These are phyloP conservation scores for Oscarella lobularis DNA, from an alignment of 37 sponge, comb jelly and placozoan genomes.

Conservation along the genomic window DNA sequence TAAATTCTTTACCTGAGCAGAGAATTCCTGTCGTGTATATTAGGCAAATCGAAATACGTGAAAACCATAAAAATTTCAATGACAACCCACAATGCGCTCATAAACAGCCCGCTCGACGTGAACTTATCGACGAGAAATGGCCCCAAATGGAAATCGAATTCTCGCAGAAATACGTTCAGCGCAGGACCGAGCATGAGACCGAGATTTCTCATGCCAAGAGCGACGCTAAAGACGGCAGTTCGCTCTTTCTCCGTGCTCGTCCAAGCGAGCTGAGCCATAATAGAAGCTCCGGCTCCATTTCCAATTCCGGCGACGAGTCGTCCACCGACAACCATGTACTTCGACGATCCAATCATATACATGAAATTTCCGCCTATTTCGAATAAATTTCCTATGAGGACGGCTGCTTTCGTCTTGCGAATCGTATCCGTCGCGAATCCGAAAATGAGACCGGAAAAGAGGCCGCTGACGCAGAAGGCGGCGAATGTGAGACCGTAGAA, in stretches of 20 bases:
- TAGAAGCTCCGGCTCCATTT: slow-evolving; percentile 63
- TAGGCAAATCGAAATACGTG: slow-evolving; percentile 40
- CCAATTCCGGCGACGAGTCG: slow-evolving; percentile 59
- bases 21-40: slow-evolving; percentile 5
- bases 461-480: too few relatives aligned
- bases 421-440: slow-evolving; percentile 61
- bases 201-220: slow-evolving; percentile 45
- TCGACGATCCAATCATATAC: slow-evolving; percentile 61
- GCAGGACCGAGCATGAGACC: slow-evolving; percentile 77
- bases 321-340: slow-evolving; percentile 63
- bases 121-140: slow-evolving; percentile 48
- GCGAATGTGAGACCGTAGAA: too few relatives aligned
- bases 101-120: slow-evolving; percentile 58
- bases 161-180: slow-evolving; percentile 53
- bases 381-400: slow-evolving; percentile 50
- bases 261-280: slow-evolving; percentile 64
- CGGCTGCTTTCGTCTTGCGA: slow-evolving; percentile 35
- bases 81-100: slow-evolving; percentile 43
- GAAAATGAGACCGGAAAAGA: slow-evolving; percentile 55
- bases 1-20: background rate
- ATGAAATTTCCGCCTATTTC: slow-evolving; percentile 86
- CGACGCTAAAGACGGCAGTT: slow-evolving; percentile 54
- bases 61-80: slow-evolving; percentile 48
- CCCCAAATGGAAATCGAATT: slow-evolving; percentile 49
- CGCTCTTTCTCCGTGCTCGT: slow-evolving; percentile 46